Evolutionary conservation across 1,140 invertebrate species (phyloP).

Genomic region (Trinorchestia longiramus): DNA sequence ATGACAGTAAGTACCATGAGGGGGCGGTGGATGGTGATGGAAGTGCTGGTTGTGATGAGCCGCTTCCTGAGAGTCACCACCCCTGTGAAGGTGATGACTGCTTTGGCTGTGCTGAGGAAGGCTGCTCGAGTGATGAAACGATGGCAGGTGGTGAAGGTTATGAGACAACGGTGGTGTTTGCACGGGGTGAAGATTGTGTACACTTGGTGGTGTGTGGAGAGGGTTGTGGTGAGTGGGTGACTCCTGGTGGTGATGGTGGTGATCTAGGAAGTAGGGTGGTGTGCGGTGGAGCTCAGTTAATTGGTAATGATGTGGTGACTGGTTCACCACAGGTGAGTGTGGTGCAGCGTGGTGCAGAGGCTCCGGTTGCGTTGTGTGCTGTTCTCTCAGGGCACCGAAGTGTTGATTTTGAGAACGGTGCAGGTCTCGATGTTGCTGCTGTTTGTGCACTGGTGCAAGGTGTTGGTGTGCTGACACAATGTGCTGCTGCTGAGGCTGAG

Average conservation of each 20-base stretch:
- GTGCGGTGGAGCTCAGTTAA: slow-evolving; percentile 1
- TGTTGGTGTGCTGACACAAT: not conserved
- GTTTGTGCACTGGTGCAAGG: not conserved
- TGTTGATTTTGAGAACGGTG: not conserved
- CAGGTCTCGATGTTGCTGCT: not conserved
- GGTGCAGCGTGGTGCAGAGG: not conserved
- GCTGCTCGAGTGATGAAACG: slow-evolving; percentile 30
- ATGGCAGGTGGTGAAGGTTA: slow-evolving; percentile 18
- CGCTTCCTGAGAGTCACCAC: not conserved
- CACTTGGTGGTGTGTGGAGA: slow-evolving; percentile 23
- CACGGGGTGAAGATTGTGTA: not conserved
- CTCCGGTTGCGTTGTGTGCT: not conserved
- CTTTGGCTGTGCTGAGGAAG: slow-evolving; percentile 48
- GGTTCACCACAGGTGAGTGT: not conserved
- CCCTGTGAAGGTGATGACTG: slow-evolving; percentile 41
- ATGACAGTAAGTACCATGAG: slow-evolving; percentile 17
- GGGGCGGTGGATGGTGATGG: slow-evolving; percentile 10
- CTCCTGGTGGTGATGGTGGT: not conserved
- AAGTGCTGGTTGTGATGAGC: slow-evolving; percentile 45
- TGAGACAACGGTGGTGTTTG: slow-evolving; percentile 1
- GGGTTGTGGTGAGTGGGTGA: slow-evolving; percentile 15
- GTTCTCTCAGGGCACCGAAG: not conserved
- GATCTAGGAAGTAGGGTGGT: not conserved
- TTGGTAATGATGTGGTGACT: slow-evolving; percentile 21
- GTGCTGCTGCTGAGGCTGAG: not conserved